Evolutionary conservation across 2,888 invertebrate genomes (phyloP).

Genomic region (Kryphioiulus occultus): DNA sequence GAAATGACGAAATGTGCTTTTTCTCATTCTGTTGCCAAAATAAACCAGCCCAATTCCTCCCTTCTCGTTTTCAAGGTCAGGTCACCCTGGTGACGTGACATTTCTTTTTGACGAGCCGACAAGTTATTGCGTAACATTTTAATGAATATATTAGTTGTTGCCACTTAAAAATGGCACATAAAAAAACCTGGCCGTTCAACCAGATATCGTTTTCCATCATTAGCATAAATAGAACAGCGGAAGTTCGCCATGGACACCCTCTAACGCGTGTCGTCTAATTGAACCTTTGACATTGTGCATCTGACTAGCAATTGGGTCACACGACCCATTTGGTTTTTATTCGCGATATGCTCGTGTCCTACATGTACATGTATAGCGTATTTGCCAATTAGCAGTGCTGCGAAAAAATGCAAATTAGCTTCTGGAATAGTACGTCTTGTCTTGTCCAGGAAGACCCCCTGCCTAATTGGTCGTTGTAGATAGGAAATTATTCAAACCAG

Average conservation of each 20-base stretch:
- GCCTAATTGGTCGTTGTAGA: background rate
- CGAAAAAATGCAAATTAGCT: background rate
- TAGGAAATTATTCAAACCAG: background rate
- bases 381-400: background rate
- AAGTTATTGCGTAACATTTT: constrained; percentile 5
- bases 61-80: background rate
- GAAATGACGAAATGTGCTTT: background rate
- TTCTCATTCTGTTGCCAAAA: background rate
- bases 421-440: background rate
- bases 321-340: background rate
- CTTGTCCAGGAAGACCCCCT: background rate
- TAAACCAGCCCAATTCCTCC: background rate
- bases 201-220: background rate
- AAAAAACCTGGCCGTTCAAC: background rate
- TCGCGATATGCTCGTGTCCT: background rate
- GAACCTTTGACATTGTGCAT: background rate
- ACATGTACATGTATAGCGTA: background rate
- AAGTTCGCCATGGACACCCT: background rate
- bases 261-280: background rate
- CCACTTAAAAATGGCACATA: background rate
- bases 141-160: background rate
- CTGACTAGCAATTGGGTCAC: background rate
- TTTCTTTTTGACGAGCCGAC: background rate
- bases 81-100: background rate
- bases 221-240: background rate